A percentile compares a stretch with the other conserved stretches of the same genome.
Conservation (phyloP, 2,888 invertebrate genomes). For the Rhyacophila evoluta region DNA sequence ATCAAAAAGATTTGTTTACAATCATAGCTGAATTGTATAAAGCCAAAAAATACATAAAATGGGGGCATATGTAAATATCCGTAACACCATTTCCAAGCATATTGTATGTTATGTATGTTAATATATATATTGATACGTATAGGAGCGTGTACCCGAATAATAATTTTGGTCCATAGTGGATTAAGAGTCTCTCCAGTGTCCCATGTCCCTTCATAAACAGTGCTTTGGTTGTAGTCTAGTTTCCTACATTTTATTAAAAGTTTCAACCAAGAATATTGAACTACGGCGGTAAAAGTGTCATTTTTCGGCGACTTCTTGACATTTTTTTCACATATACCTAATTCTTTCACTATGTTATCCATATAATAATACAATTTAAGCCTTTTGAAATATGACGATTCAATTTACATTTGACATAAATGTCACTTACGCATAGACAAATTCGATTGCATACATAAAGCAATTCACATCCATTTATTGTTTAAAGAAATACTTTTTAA, state of each 20-base stretch:
- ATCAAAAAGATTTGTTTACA: too few species aligned
- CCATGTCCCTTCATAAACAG: slow-evolving; percentile 62
- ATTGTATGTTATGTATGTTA: neutral
- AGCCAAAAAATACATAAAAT: neutral
- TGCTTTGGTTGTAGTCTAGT: slow-evolving; percentile 63
- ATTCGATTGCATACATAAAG: neutral
- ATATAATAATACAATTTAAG: slow-evolving; percentile 60
- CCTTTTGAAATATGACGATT: slow-evolving; percentile 28
- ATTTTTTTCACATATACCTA: slow-evolving; percentile 79
- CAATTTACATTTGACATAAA: slow-evolving; percentile 39
- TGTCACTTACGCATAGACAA: slow-evolving; percentile 30
- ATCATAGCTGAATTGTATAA: slow-evolving; percentile 1
- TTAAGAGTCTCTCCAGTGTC: slow-evolving; percentile 70
- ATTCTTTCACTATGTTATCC: slow-evolving; percentile 78
- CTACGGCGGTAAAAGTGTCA: slow-evolving; percentile 73
- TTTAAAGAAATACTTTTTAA: too few species aligned
- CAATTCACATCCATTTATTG: too few species aligned
- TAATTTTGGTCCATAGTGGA: slow-evolving; percentile 72
- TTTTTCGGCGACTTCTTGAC: slow-evolving; percentile 70
- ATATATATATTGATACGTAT: too few species aligned
- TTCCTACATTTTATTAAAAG: slow-evolving; percentile 69
- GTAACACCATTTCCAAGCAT: neutral
- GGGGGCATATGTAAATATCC: neutral
- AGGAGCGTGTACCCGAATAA: slow-evolving; percentile 69
- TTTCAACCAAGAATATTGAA: slow-evolving; percentile 78